These are phyloP conservation scores for Nephrotoma flavescens DNA, from an alignment of 2,888 invertebrate genomes.

Conservation along the genomic window DNA sequence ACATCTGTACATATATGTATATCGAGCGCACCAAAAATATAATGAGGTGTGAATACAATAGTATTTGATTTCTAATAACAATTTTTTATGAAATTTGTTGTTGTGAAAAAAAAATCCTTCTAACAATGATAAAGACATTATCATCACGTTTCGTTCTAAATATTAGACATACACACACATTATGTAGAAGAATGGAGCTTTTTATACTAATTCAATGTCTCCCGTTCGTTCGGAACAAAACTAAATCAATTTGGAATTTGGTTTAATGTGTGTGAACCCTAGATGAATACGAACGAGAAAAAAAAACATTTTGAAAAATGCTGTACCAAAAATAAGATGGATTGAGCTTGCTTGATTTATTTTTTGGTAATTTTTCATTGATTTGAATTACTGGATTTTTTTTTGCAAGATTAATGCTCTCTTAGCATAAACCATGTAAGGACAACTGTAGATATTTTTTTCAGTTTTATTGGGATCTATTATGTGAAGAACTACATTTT, in stretches of 20 bases:
- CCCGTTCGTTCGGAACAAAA: not conserved
- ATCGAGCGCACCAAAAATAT: not conserved
- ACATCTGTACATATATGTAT: not conserved
- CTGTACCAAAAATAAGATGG: not conserved
- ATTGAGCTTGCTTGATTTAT: not conserved
- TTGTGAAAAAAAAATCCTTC: not conserved
- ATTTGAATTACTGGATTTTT: not conserved
- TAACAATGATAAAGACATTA: not conserved
- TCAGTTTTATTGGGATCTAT: too few species aligned
- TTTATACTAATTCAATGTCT: not conserved
- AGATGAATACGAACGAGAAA: not conserved
- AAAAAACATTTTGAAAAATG: not conserved
- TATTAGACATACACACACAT: not conserved
- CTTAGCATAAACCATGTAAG: not conserved
- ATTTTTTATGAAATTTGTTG: not conserved
- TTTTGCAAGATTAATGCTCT: not conserved
- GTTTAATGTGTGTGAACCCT: not conserved
- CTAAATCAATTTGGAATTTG: not conserved
- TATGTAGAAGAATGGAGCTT: not conserved
- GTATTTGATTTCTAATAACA: not conserved
- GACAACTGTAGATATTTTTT: too few species aligned
- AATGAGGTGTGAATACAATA: not conserved
- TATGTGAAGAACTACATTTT: too few species aligned
- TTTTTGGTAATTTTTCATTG: not conserved
- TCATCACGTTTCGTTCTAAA: not conserved